These are phyloP conservation scores for Hylaeus anthracinus DNA, from an alignment of 1,140 invertebrate genomes.

Conservation along the genomic window DNA sequence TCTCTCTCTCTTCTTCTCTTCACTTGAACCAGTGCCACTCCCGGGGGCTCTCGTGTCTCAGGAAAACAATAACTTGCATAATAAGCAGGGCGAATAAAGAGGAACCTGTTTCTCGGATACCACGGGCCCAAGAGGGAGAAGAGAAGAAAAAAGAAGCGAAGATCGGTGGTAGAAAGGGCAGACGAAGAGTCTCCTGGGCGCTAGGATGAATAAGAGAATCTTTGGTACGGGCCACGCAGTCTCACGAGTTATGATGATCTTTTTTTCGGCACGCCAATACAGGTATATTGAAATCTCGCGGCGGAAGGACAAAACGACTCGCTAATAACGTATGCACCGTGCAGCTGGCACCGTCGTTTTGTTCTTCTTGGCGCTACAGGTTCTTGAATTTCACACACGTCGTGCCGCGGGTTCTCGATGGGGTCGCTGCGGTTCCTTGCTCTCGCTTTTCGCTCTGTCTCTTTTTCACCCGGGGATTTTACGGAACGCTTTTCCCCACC, in stretches of 20 bases:
- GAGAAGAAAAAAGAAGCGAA: neutral
- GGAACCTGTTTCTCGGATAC: conserved; percentile 59
- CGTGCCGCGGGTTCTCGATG: conserved; percentile 22
- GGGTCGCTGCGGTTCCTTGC: conserved; percentile 32
- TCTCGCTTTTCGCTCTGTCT: conserved; percentile 17
- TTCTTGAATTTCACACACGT: conserved; percentile 73
- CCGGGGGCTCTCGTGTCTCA: conserved; percentile 49
- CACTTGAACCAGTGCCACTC: conserved; percentile 48
- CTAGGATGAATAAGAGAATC: conserved; percentile 39
- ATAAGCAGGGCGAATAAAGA: conserved; percentile 59
- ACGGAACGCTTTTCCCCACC: neutral
- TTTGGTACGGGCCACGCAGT: conserved; percentile 12
- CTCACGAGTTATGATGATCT: conserved; percentile 44
- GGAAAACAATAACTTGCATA: conserved; percentile 68
- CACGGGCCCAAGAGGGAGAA: neutral
- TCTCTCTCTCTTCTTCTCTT: neutral
- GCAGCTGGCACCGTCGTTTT: conserved; percentile 66
- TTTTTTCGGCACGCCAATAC: conserved; percentile 20
- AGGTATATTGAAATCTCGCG: conserved; percentile 38
- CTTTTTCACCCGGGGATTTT: conserved; percentile 4
- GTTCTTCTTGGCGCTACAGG: conserved; percentile 68
- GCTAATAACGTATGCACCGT: conserved; percentile 60
- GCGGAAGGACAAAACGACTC: conserved; percentile 45
- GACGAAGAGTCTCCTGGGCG: conserved; percentile 6
- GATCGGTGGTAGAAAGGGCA: conserved; percentile 11